Conservation (phyloP, 2,113 vertebrate species). For the Orthonyx spaldingii region DNA sequence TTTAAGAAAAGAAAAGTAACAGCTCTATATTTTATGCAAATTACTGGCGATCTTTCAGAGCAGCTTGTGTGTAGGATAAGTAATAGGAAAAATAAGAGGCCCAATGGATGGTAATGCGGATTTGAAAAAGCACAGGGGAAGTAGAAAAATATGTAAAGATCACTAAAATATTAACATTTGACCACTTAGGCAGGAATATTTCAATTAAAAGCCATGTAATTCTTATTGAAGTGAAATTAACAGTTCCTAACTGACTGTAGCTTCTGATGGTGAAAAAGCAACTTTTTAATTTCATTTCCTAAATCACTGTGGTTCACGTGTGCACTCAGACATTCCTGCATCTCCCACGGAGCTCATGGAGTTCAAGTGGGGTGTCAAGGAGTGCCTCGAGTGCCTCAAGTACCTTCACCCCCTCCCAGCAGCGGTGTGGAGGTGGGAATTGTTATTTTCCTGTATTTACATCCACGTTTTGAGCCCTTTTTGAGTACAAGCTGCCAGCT, state of each 20-base stretch:
- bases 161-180: not conserved
- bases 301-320: not conserved
- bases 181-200: not conserved
- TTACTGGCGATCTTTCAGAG: conserved; percentile 47
- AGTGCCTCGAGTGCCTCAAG: not conserved
- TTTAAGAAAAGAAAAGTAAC: conserved; percentile 68
- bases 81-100: not conserved
- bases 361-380: not conserved
- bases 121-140: not conserved
- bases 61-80: conserved; percentile 51
- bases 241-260: not conserved
- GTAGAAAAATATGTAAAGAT: not conserved
- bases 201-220: not conserved
- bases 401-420: not conserved
- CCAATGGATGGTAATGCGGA: not conserved
- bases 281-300: not conserved
- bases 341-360: rapidly evolving
- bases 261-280: not conserved
- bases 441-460: rapidly evolving
- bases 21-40: conserved; percentile 62
- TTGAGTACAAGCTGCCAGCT: no score
- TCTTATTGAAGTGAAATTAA: not conserved
- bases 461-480: rapidly evolving
- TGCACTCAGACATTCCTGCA: not conserved
- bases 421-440: rapidly evolving